Percentiles rank a stretch among this genome's conserved stretches.
Conservation (phyloP, 2,888 invertebrate genomes). For the Drosophila histrio region DNA sequence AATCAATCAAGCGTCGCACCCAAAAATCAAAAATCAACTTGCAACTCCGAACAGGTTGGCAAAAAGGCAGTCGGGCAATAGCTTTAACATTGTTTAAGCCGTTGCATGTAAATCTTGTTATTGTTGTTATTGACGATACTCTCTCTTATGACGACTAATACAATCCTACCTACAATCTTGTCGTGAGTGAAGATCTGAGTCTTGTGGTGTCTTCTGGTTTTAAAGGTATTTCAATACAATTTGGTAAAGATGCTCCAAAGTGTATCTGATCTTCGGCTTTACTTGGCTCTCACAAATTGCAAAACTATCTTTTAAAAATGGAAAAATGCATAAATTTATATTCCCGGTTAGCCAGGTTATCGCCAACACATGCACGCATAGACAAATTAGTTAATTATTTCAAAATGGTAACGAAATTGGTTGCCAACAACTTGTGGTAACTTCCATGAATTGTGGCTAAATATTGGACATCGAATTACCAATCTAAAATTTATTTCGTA, state of each 20-base stretch:
- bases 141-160: not conserved
- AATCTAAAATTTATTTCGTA: not conserved
- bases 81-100: slow-evolving; percentile 9
- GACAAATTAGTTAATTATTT: not conserved
- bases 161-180: not conserved
- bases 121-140: not conserved
- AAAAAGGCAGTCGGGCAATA: slow-evolving; percentile 19
- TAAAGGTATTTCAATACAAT: not conserved
- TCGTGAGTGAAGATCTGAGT: not conserved
- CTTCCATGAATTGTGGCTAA: not conserved
- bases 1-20: slow-evolving; percentile 73
- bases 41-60: slow-evolving; percentile 58
- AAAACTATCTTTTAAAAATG: not conserved
- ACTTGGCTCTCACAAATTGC: not conserved
- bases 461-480: not conserved
- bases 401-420: not conserved
- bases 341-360: not conserved
- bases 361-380: not conserved
- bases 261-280: not conserved
- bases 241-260: not conserved
- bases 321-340: not conserved
- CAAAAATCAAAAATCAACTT: slow-evolving; percentile 46
- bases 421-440: not conserved
- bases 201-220: not conserved
- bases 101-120: slow-evolving; percentile 37